Evolutionary conservation across 2,113 vertebrate genomes (phyloP), one percentile per base, ranked within the genome.

Genomic region (Ptyas mucosa): DNA sequence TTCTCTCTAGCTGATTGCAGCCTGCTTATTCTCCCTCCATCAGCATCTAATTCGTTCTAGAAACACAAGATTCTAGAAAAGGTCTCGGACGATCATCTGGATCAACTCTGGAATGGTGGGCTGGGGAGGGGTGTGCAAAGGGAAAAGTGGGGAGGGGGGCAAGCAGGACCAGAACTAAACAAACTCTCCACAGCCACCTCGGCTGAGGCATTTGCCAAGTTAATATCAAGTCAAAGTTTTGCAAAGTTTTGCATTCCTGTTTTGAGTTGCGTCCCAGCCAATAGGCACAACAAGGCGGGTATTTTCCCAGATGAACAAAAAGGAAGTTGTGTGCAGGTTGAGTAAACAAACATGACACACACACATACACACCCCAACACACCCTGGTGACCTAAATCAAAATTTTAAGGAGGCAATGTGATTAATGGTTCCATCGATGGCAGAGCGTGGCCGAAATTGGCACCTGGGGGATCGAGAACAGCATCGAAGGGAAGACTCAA

Each of bases 211-310:
- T 87, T 29, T 43, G 9, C 12, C 54, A 55, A 52, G 14, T 55
- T 5, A 12, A 34, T 18, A 29, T 23, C 34, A 69, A 69, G 64
- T 69, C 64, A 87, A 87, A 10, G 5, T 85, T 21, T 24, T 39
- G 15, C 39, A 85, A 49, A 87, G 11, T 39, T 54, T 89, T 15
- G 54, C 21, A 58, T 14, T 69, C 29, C 29, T n/a, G 11, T 69
- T n/a, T 15, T 1, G 11, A 3, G 61, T 29, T 64, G 10, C 4
- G 1, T 3, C 3, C 29, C 8, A 26, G 15, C 49, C 89, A 26
- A 87, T 8, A 0, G 0, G 26, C 2, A 0, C 51, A 1, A 0
- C 51, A 34, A 15, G 1, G n/a, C 3, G 3, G 69, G 9, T 14
- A 23, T 20, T 52, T 91, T 91, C 81, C 14, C 0, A 64, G 46